These are phyloP conservation scores for Neoitamus cyanurus DNA, from an alignment of 2,888 invertebrate species.

Conservation along the genomic window DNA sequence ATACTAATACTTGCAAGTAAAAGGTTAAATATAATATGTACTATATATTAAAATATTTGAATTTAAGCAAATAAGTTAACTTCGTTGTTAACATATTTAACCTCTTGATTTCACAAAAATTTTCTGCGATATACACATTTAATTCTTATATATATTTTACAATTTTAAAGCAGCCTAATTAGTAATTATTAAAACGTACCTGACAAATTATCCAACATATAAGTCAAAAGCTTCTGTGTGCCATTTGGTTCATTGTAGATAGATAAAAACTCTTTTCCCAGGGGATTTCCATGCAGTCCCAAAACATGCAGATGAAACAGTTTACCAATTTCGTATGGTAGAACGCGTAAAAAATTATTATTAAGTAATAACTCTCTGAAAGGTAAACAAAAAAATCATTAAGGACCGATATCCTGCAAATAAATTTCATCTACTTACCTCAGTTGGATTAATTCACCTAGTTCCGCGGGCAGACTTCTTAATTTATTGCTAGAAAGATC, in stretches of 20 bases:
- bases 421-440: conserved; percentile 69
- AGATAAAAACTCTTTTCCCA: conserved; percentile 90
- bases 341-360: conserved; percentile 91
- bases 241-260: conserved; percentile 95
- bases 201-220: conserved; percentile 95
- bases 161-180: no score
- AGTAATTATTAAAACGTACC: conserved; percentile 74
- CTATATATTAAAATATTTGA: no score
- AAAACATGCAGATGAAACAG: conserved; percentile 95
- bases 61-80: no score
- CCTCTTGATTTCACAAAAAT: no score
- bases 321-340: conserved; percentile 98
- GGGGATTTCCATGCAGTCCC: conserved; percentile 93
- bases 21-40: no score
- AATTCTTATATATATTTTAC: no score
- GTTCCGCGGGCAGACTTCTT: conserved; percentile 91
- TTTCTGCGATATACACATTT: no score
- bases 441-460: conserved; percentile 95
- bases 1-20: no score
- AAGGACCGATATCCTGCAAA: neutral
- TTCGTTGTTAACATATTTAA: no score
- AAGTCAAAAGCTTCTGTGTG: conserved; percentile 91
- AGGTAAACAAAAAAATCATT: conserved; percentile 55
- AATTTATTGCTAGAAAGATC: conserved; percentile 96
- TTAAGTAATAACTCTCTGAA: conserved; percentile 91